Base-by-base conservation (phyloP, 2,797 vertebrate genomes). In the Podarcis lilfordi region DNA sequence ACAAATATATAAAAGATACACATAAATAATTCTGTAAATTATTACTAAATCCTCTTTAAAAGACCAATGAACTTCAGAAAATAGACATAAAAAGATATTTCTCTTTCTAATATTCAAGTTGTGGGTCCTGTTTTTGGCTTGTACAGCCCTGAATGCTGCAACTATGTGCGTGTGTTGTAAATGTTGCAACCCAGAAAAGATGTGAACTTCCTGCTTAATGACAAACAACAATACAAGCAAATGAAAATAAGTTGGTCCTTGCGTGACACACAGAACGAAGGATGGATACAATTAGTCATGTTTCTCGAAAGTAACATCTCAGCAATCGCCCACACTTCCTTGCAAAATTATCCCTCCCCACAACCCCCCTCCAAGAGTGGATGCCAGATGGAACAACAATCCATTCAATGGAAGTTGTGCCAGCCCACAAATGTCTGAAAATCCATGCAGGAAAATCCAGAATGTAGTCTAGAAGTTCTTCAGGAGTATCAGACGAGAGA, bases 381-480 rank as follows among this genome's bases (percentile, higher is more conserved):
- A 80, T 0, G 69, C 82, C 45, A 91, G 80, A 68, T 80, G 32
- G 2, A 8, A 75, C 59, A 72, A 80, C 64, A 66, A 74, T 79
- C 25, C 55, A 40, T 3, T 29, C 5, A 1, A 45, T 50, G 45
- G 5, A 25, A 50, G 25, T 0, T 8, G 5, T 1, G 23, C 66
- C 69, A 25, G 43, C 80, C 69, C 17, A 1, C 61, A 0, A 0
- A 3, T 17, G 23, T 0, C 1, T 85, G 0, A 27, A 37, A 71
- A 50, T 55, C 13, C 82, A 35, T 0, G 0, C 1, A 3, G 85
- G 86, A 43, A 91, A 71, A 8, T 19, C 75, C 68, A 1, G 61
- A 19, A 43, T 0, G 0, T 8, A 2, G 85, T 7, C 17, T 0
- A 27, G 0, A 0, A 4, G 43, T 35, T 35, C 8, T 1, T 19